Percentiles rank a stretch among this genome's conserved stretches.
Evolutionary conservation across 2,888 invertebrate species (phyloP).

Genomic region (Hesperia comma): DNA sequence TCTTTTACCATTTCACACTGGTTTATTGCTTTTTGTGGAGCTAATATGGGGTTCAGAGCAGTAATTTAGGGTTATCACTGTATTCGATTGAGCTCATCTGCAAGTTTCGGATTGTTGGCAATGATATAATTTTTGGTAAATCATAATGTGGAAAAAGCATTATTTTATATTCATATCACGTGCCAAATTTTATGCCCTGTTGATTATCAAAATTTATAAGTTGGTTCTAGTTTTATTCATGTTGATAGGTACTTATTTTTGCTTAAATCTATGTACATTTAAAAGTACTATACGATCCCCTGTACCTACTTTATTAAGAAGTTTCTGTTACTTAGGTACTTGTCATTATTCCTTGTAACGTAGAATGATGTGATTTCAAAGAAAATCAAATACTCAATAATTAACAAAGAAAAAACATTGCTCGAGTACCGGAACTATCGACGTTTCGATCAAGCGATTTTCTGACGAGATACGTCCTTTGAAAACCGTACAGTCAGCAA

Average conservation of each 20-base stretch:
- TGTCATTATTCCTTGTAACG: too few relatives aligned
- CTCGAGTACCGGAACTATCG: constrained; percentile 68
- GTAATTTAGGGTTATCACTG: constrained; percentile 80
- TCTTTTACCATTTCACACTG: constrained; percentile 81
- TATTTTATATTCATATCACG: constrained; percentile 3
- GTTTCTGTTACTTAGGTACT: too few relatives aligned
- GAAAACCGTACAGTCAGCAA: constrained; percentile 62
- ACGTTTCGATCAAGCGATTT: constrained; percentile 66
- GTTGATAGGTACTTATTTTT: too few relatives aligned
- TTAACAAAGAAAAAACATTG: constrained; percentile 45
- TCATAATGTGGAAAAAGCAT: constrained; percentile 23
- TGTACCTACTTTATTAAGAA: too few relatives aligned
- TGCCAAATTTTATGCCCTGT: background rate
- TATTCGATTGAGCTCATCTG: constrained; percentile 77
- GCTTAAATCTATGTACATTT: too few relatives aligned
- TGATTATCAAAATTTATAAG: too few relatives aligned
- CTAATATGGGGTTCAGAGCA: constrained; percentile 73
- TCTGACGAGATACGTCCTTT: constrained; percentile 61
- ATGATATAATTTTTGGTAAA: constrained; percentile 35
- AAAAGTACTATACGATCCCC: too few relatives aligned
- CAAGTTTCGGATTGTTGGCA: constrained; percentile 53
- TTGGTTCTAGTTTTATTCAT: too few relatives aligned
- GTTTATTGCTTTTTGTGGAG: constrained; percentile 80
- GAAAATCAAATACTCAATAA: constrained; percentile 23
- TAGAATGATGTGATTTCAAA: constrained; percentile 5